A percentile compares a stretch with the other conserved stretches of the same genome.
These are phyloP conservation scores for Ostrea denselamellosa DNA, from an alignment of 1,140 invertebrate genomes.

Conservation along the genomic window DNA sequence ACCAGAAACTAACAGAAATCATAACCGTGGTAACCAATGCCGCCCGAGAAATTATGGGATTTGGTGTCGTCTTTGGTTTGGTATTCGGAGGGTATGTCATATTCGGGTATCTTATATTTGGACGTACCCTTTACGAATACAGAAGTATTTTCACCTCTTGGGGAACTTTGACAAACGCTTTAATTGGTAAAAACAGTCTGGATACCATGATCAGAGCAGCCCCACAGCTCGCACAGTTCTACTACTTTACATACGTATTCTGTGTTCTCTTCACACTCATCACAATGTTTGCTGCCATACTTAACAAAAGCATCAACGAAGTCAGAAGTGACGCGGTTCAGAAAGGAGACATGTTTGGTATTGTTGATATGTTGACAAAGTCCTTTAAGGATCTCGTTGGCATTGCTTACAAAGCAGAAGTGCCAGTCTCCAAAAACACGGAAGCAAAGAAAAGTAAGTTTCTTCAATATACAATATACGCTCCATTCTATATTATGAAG, in stretches of 20 bases:
- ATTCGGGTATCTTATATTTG: constrained; percentile 63
- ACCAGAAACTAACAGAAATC: constrained; percentile 60
- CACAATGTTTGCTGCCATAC: constrained; percentile 63
- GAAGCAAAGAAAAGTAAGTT: constrained; percentile 31
- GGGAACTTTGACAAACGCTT: constrained; percentile 61
- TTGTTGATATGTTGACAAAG: constrained; percentile 55
- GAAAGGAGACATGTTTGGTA: constrained; percentile 54
- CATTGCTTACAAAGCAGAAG: constrained; percentile 40
- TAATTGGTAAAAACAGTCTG: constrained; percentile 67
- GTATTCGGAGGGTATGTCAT: constrained; percentile 65
- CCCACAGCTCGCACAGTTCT: constrained; percentile 53
- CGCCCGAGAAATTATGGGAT: constrained; percentile 62
- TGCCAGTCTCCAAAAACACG: neutral
- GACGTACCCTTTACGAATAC: constrained; percentile 56
- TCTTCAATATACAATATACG: neutral
- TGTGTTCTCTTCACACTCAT: constrained; percentile 60
- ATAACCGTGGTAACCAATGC: constrained; percentile 54
- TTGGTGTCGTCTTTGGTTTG: constrained; percentile 67
- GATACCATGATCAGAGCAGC: constrained; percentile 48
- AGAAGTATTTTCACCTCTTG: constrained; percentile 57
- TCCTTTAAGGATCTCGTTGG: constrained; percentile 48
- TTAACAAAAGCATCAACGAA: constrained; percentile 57
- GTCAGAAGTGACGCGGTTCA: constrained; percentile 48
- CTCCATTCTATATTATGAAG: no score
- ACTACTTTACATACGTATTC: constrained; percentile 61